phyloP scores from a whole-genome alignment of 2,888 invertebrate genomes.

The Euproctis similis region DNA sequence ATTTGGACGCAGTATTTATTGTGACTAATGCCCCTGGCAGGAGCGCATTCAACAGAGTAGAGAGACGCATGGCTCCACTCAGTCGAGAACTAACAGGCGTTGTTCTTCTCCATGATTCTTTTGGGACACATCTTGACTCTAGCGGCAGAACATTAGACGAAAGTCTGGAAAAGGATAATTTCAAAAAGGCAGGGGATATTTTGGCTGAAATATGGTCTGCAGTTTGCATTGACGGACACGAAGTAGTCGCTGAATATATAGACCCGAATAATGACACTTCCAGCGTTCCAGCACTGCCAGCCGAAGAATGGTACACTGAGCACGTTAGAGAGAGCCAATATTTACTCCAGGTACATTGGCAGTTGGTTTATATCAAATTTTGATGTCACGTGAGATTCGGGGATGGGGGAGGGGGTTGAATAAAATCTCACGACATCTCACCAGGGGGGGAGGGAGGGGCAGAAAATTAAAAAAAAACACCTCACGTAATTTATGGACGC shows the following conservation, averaged over 20 bases:
- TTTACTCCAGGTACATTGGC: conserved; percentile 21
- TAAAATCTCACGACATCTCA: no score
- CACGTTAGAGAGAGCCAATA: conserved; percentile 25
- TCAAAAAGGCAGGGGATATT: conserved; percentile 14
- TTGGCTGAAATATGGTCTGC: conserved; percentile 11
- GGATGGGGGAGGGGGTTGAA: no score
- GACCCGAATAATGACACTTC: conserved; percentile 15
- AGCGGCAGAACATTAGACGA: conserved; percentile 14
- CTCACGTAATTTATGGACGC: no score
- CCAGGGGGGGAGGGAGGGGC: no score
- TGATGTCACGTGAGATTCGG: no score
- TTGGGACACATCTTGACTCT: conserved; percentile 12
- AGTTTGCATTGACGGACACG: conserved; percentile 10
- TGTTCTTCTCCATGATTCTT: conserved; percentile 14
- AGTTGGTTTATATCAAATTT: conserved; percentile 14
- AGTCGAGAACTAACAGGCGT: conserved; percentile 15
- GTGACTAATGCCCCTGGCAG: conserved; percentile 15
- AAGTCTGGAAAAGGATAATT: conserved; percentile 13
- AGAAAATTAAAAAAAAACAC: no score
- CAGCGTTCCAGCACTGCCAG: conserved; percentile 10
- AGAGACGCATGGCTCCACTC: conserved; percentile 16
- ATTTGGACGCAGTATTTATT: conserved; percentile 20
- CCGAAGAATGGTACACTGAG: conserved; percentile 18
- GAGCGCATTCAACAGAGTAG: conserved; percentile 18
- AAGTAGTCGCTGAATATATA: conserved; percentile 16